Evolutionary conservation across 2,113 vertebrate species (phyloP), one percentile per base, ranked within the genome.

Genomic region (Nettapus auritus): DNA sequence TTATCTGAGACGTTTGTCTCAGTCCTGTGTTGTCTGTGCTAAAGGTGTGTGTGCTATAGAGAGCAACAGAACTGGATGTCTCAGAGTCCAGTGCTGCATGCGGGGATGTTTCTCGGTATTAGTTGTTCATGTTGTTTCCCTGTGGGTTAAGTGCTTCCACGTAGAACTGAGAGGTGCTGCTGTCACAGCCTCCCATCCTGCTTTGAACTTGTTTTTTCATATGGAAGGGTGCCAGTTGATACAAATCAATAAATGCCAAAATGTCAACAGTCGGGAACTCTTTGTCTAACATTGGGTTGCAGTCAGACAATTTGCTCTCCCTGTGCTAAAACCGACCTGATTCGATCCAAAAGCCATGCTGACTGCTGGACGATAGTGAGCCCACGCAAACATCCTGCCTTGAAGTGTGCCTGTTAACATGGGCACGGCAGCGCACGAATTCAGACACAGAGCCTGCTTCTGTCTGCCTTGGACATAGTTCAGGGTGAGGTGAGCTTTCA

Each of bases 1-100:
- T 73, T 55, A 6, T 10, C 23, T 63, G 3, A 55, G 2, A 56
- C 8, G 1, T 48, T 81, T 20, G 73, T 19, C 36, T 93, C 40
- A 8, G 20, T 33, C 0, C 0, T 15, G 18, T 56, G 23, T n/a
- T 75, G 25, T 40, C 40, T 40, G 40, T 40, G 40, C 40, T 40
- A 40, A 40, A 40, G 13, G 40, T 40, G 40, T 13, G 11, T 23
- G 8, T 81, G 73, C 44, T 79, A 1, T 29, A 40, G 31, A 21
- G 60, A 38, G 0, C 34, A 77, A 67, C 42, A 79, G 33, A 75
- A 6, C 36, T 79, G 40, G 5, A 1, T 50, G 3, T 62, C 6
- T 79, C 3, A 42, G 50, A 40, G 23, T 44, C 89, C 40, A 14
- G 15, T 63, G 52, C 62, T 70, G 31, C 1, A 3, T 60, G 17